phyloP scores from a whole-genome alignment of 2,797 vertebrate genomes.

The Agapornis canus region DNA sequence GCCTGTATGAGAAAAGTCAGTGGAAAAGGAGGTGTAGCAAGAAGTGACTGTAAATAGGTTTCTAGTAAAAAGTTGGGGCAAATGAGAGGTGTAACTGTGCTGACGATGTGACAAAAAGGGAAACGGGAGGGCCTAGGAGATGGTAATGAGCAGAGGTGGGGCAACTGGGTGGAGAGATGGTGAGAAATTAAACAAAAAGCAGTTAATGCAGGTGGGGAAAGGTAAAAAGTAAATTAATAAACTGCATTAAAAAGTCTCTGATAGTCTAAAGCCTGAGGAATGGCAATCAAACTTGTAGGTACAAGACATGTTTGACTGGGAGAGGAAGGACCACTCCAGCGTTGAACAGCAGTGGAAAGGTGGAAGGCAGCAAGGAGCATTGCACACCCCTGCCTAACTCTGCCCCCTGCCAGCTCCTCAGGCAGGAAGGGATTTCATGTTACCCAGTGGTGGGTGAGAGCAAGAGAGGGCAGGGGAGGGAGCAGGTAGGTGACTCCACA shows the following conservation, averaged over 20 bases:
- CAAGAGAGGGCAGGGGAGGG: background rate
- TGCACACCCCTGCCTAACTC: background rate
- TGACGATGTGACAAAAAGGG: background rate
- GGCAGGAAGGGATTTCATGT: accelerated
- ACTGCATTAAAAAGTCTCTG: background rate
- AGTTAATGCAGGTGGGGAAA: background rate
- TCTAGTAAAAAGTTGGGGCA: background rate
- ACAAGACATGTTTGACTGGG: accelerated
- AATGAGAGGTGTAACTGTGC: background rate
- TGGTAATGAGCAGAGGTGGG: background rate
- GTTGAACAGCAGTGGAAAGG: background rate
- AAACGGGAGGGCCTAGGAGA: background rate
- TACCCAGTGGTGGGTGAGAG: accelerated
- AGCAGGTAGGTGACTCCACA: accelerated
- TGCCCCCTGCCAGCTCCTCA: accelerated
- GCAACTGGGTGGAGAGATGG: too few relatives aligned
- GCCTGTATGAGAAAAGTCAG: background rate
- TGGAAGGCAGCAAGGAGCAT: accelerated
- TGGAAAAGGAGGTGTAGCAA: background rate
- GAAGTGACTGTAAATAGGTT: background rate
- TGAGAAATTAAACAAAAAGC: background rate
- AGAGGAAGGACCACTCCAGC: accelerated
- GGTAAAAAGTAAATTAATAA: background rate
- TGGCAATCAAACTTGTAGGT: background rate
- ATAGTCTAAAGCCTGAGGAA: background rate